Conservation (phyloP, 2,888 invertebrate species). For the Smittia sp. region DNA sequence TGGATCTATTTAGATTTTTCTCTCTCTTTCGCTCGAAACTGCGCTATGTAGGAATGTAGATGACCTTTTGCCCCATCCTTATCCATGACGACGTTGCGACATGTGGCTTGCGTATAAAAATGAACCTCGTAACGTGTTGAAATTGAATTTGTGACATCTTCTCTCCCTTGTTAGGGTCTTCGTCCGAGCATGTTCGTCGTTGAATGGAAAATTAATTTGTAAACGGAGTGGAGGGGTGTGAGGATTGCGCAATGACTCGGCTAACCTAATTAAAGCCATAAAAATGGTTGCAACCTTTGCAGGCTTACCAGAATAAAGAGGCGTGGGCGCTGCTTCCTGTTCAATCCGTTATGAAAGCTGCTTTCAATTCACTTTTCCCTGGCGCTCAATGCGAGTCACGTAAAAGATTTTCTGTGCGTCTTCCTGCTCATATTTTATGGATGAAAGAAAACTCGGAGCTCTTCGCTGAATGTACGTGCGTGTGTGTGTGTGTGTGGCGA, state of each 20-base stretch:
- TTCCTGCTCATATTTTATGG: slow-evolving; percentile 20
- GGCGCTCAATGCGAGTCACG: slow-evolving; percentile 3
- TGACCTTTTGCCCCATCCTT: neutral
- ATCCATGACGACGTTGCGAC: neutral
- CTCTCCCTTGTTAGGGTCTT: too few relatives aligned
- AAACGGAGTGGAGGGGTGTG: too few relatives aligned
- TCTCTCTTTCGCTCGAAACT: neutral
- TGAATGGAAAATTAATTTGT: too few relatives aligned
- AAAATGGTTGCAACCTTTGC: slow-evolving; percentile 7
- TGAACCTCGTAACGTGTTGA: neutral
- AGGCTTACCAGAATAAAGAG: neutral
- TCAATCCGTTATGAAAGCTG: neutral
- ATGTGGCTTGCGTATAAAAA: neutral
- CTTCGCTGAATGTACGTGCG: neutral
- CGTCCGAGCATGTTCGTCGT: too few relatives aligned
- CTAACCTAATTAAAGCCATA: slow-evolving; percentile 11
- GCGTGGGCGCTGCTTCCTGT: neutral
- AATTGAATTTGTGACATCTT: too few relatives aligned
- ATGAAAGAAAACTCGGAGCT: neutral
- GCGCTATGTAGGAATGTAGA: neutral
- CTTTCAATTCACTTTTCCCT: slow-evolving; percentile 6
- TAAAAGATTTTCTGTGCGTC: neutral
- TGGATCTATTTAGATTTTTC: neutral
- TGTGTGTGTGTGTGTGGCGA: neutral
- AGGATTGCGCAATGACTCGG: neutral